Conservation (phyloP, 2,113 vertebrate species). For the Amphiprion percula region DNA sequence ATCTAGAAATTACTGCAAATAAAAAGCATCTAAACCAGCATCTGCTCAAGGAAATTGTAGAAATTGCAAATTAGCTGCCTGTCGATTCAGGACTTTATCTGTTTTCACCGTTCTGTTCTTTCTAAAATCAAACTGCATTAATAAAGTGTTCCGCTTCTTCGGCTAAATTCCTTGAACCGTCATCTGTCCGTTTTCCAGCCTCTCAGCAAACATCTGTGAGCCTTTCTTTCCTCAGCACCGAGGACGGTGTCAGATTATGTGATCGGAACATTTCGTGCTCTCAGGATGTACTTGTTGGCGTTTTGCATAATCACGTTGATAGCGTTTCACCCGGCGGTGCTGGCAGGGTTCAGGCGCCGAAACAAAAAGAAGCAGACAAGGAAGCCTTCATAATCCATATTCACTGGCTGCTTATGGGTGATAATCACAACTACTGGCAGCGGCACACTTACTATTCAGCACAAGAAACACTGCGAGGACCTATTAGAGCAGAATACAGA, state of each 20-base stretch:
- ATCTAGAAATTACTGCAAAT: too few relatives aligned
- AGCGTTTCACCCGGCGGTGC: slow-evolving; percentile 12
- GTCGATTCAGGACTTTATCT: too few relatives aligned
- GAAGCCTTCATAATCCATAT: slow-evolving; percentile 53
- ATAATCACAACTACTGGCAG: slow-evolving; percentile 52
- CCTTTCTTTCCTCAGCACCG: not conserved
- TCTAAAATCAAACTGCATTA: too few relatives aligned
- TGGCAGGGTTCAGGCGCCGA: slow-evolving; percentile 22
- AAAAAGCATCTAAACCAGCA: too few relatives aligned
- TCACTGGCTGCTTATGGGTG: slow-evolving; percentile 49
- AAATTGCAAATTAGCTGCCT: not conserved
- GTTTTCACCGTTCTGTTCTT: too few relatives aligned
- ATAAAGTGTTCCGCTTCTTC: not conserved
- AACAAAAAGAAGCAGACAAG: slow-evolving; percentile 18
- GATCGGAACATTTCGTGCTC: not conserved
- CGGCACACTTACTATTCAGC: slow-evolving; percentile 61
- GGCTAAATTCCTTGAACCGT: not conserved
- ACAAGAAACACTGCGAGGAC: slow-evolving; percentile 46
- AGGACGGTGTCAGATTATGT: not conserved
- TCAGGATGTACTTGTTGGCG: slow-evolving; percentile 1
- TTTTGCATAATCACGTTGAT: not conserved
- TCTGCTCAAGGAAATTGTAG: too few relatives aligned
- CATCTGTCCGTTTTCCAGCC: not conserved
- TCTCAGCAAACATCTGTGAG: too few relatives aligned
- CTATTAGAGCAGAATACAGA: slow-evolving; percentile 65